Percentiles rank a stretch among this genome's conserved stretches.
These are phyloP conservation scores for Tor tambroides DNA, from an alignment of 2,113 vertebrate genomes.

Conservation along the genomic window DNA sequence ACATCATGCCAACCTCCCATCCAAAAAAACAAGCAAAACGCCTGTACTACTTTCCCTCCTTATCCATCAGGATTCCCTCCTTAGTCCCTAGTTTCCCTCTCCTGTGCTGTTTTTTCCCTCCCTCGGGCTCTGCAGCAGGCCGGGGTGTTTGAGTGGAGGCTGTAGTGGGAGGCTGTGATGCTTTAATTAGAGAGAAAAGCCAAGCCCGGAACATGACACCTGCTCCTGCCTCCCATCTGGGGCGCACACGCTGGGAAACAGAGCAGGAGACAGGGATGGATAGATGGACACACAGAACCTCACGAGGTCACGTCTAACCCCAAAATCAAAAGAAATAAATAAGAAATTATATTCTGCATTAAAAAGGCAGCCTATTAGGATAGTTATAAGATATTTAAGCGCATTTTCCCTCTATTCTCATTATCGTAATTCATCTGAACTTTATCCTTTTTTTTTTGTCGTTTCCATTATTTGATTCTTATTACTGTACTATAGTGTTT, in stretches of 20 bases:
- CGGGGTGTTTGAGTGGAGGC: slow-evolving; percentile 45
- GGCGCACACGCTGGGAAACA: background rate
- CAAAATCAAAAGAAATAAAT: background rate
- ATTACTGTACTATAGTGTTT: background rate
- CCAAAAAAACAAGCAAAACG: background rate
- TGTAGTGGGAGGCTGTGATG: slow-evolving; percentile 45
- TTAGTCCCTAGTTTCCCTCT: slow-evolving; percentile 71
- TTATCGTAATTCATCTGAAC: background rate
- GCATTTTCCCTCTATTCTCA: background rate
- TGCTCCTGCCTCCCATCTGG: slow-evolving; percentile 50
- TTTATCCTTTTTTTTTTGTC: background rate
- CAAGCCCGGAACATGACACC: slow-evolving; percentile 58
- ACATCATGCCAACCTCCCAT: background rate
- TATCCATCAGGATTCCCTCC: slow-evolving; percentile 71
- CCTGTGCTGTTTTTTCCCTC: slow-evolving; percentile 70
- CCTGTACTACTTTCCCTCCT: slow-evolving; percentile 64
- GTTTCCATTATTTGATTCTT: background rate
- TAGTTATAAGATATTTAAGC: background rate
- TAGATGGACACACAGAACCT: background rate
- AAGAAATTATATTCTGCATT: background rate
- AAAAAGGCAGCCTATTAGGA: background rate
- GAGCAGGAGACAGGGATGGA: background rate
- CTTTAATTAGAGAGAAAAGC: slow-evolving; percentile 71
- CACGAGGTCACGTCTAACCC: background rate
- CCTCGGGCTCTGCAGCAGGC: slow-evolving; percentile 27